A percentile compares a stretch with the other conserved stretches of the same genome.
Evolutionary conservation across 2,797 vertebrate species (phyloP).

Genomic region (Enteromius thamalakanensis): DNA sequence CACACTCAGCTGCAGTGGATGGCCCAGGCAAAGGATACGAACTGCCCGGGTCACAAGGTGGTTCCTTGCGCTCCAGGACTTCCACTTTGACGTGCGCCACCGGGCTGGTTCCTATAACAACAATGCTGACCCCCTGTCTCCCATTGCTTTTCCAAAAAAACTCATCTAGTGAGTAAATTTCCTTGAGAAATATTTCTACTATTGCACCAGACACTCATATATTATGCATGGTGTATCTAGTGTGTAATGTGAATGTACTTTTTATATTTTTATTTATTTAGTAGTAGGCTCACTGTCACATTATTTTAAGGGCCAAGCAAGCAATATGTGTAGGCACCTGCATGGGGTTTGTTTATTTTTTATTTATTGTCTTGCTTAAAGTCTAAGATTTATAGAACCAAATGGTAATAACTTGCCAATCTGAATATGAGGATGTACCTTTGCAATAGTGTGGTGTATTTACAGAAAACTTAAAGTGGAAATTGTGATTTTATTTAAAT

Average conservation of each 20-base stretch:
- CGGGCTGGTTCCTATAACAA: too few relatives aligned
- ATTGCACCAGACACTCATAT: not conserved
- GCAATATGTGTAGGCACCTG: not conserved
- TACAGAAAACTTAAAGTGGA: not conserved
- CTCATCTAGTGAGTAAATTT: not conserved
- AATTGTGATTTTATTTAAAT: not conserved
- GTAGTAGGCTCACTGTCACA: not conserved
- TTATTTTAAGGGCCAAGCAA: not conserved
- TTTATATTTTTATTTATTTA: constrained; percentile 4
- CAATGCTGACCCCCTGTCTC: too few relatives aligned
- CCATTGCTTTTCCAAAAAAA: too few relatives aligned
- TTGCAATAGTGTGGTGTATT: not conserved
- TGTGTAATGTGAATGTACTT: constrained; percentile 6
- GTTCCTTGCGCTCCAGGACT: too few relatives aligned
- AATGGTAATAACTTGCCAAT: not conserved
- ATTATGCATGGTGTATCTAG: not conserved
- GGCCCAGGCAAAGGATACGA: too few relatives aligned
- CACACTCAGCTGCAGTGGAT: too few relatives aligned
- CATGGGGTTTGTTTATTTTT: not conserved
- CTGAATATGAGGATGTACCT: not conserved
- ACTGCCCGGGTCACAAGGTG: too few relatives aligned
- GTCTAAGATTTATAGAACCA: not conserved
- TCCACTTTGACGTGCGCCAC: too few relatives aligned
- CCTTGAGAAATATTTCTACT: not conserved
- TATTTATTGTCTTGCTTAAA: not conserved